These are phyloP conservation scores for Toxotes lorentzi DNA, from an alignment of 2,797 vertebrate genomes.

Conservation along the genomic window DNA sequence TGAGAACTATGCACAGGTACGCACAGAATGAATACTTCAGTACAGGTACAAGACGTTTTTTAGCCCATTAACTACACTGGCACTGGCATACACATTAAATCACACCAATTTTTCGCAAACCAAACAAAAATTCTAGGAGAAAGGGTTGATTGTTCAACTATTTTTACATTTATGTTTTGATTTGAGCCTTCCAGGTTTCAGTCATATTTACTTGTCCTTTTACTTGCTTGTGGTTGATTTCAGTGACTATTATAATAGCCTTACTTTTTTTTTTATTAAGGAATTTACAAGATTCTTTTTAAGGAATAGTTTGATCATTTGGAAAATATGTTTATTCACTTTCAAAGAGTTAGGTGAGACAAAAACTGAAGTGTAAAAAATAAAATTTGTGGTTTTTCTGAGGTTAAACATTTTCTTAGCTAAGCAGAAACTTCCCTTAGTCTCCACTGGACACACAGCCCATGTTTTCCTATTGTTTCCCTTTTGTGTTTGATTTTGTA, in stretches of 20 bases:
- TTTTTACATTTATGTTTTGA: neutral
- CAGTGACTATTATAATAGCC: neutral
- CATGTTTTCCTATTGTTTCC: too few species aligned
- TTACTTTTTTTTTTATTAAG: neutral
- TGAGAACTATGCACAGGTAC: slow-evolving; percentile 99
- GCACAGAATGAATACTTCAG: slow-evolving; percentile 1
- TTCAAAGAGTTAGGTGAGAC: neutral
- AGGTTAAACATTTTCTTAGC: neutral
- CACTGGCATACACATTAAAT: neutral
- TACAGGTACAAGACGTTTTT: neutral
- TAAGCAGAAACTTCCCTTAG: too few species aligned
- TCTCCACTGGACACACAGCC: too few species aligned
- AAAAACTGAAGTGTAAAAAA: too few species aligned
- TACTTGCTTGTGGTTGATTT: neutral
- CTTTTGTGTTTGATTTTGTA: too few species aligned
- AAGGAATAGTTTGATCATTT: neutral
- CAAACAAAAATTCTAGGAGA: neutral
- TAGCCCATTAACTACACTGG: neutral
- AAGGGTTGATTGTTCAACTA: neutral
- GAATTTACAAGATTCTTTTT: neutral
- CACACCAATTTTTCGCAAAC: neutral
- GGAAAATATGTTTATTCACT: neutral
- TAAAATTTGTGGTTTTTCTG: neutral
- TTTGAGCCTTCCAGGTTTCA: neutral
- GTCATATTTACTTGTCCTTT: slow-evolving; percentile 7